These are phyloP conservation scores for Catocala nupta DNA, from an alignment of 2,888 invertebrate species.

Conservation along the genomic window DNA sequence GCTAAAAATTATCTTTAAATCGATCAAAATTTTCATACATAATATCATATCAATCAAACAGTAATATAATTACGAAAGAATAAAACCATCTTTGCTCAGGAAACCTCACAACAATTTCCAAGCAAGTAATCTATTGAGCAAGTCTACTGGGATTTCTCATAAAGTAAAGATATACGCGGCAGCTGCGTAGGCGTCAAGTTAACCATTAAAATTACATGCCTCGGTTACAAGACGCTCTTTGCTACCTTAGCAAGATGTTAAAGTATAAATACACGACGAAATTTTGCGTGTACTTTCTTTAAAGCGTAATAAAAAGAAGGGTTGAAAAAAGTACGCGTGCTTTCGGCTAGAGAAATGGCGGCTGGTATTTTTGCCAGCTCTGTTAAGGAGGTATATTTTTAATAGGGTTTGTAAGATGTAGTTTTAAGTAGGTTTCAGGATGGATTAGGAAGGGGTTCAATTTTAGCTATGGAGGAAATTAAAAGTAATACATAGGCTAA, in stretches of 20 bases:
- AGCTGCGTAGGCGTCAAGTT: slow-evolving; percentile 35
- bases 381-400: too few relatives aligned
- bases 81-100: background rate
- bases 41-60: too few relatives aligned
- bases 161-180: slow-evolving; percentile 19
- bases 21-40: too few relatives aligned
- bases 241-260: slow-evolving; percentile 27
- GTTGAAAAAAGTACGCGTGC: background rate
- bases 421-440: too few relatives aligned
- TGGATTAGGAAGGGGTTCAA: too few relatives aligned
- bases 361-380: too few relatives aligned
- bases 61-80: too few relatives aligned
- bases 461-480: too few relatives aligned
- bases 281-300: slow-evolving; percentile 1
- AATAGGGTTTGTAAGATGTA: too few relatives aligned
- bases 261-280: slow-evolving; percentile 13
- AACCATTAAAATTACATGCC: slow-evolving; percentile 45
- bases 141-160: slow-evolving; percentile 25
- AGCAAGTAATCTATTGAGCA: slow-evolving; percentile 9
- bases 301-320: background rate
- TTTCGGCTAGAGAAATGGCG: background rate
- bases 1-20: too few relatives aligned
- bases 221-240: slow-evolving; percentile 26
- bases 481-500: too few relatives aligned
- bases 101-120: slow-evolving; percentile 2